Evolutionary conservation across 2,888 invertebrate genomes (phyloP).

Genomic region (Stenodera caucasica): DNA sequence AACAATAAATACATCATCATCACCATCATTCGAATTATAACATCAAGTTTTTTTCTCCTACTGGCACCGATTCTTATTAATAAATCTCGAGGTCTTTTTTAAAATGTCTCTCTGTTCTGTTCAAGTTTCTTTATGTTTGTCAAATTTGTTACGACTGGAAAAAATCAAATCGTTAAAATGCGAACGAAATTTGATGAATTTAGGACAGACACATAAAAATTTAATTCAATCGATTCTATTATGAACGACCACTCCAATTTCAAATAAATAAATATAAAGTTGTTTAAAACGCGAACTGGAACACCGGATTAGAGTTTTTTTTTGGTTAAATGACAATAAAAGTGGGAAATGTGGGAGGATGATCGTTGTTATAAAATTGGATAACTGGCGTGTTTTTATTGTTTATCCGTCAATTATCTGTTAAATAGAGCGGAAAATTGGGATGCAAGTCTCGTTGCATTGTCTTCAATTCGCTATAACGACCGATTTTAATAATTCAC

Average conservation of each 20-base stretch:
- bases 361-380: neutral
- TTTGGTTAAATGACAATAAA: neutral
- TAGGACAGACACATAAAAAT: conserved; percentile 18
- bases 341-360: neutral
- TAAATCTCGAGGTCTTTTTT: conserved; percentile 8
- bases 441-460: neutral
- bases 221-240: conserved; percentile 13
- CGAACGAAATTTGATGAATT: conserved; percentile 10
- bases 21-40: neutral
- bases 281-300: neutral
- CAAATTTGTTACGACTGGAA: too few relatives aligned
- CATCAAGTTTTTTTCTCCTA: neutral
- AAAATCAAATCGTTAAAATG: neutral
- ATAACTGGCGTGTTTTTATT: neutral
- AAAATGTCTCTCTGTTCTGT: neutral
- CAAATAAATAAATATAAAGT: neutral
- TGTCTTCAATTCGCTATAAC: neutral
- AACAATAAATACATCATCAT: conserved; percentile 1
- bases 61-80: conserved; percentile 7
- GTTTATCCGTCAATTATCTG: neutral
- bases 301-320: neutral
- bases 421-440: neutral
- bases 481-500: neutral
- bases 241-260: neutral
- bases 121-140: too few relatives aligned